Conservation (phyloP, 1,140 invertebrate genomes). For the Leptonema lineaticorne region DNA sequence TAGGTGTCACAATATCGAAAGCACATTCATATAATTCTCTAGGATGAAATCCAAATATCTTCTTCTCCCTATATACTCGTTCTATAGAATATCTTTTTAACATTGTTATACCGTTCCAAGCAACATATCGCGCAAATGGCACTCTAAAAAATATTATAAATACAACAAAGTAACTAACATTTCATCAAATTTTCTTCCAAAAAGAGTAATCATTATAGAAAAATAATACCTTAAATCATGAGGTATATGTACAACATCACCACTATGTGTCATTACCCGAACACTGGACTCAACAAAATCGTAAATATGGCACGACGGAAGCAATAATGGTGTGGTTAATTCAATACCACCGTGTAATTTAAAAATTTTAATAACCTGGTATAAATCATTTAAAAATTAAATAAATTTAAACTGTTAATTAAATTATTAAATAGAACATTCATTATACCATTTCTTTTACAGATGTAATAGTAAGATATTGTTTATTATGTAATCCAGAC, state of each 20-base stretch:
- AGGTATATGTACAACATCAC: constrained; percentile 77
- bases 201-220: not conserved
- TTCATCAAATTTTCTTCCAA: not conserved
- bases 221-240: constrained; percentile 67
- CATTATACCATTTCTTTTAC: constrained; percentile 40
- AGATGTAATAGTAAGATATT: constrained; percentile 26
- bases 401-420: too few species aligned
- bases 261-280: constrained; percentile 81
- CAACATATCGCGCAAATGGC: constrained; percentile 55
- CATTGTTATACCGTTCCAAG: constrained; percentile 74
- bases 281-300: constrained; percentile 65
- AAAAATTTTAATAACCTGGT: constrained; percentile 65
- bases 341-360: constrained; percentile 74
- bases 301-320: constrained; percentile 65
- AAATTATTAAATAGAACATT: not conserved
- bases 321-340: constrained; percentile 73
- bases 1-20: constrained; percentile 88
- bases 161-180: not conserved
- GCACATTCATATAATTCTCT: constrained; percentile 87
- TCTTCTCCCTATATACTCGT: constrained; percentile 82
- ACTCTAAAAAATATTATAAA: constrained; percentile 40
- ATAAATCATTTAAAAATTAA: too few species aligned
- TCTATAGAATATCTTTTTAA: constrained; percentile 85
- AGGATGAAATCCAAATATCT: constrained; percentile 82
- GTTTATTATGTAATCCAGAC: constrained; percentile 23